Conservation (phyloP, 2,797 vertebrate genomes). For the Halcyon chelicuti region DNA sequence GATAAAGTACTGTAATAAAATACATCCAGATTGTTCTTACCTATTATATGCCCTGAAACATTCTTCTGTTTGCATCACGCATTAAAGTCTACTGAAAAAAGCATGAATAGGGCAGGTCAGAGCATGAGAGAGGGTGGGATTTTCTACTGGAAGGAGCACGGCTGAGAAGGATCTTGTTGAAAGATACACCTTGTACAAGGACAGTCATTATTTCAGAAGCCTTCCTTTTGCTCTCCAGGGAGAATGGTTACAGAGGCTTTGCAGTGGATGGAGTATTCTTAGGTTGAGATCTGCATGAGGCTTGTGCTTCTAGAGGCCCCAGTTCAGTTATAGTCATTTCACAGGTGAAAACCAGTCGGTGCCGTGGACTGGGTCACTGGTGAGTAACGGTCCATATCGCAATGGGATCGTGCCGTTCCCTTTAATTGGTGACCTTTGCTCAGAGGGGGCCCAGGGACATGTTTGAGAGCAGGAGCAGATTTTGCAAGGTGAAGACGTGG, state of each 20-base stretch:
- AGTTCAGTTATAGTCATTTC: neutral
- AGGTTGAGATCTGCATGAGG: neutral
- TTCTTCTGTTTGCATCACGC: conserved; percentile 47
- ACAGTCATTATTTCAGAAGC: neutral
- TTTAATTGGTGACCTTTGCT: neutral
- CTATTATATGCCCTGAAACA: conserved; percentile 65
- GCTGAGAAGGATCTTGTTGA: neutral
- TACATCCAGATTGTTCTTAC: conserved; percentile 56
- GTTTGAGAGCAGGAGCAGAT: neutral
- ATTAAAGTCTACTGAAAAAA: conserved; percentile 14
- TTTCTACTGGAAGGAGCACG: neutral
- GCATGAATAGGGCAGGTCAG: neutral
- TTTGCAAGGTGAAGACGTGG: neutral
- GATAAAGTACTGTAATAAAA: conserved; percentile 66
- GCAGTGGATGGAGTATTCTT: accelerated
- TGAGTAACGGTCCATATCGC: neutral
- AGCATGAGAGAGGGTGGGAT: neutral
- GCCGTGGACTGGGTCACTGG: neutral
- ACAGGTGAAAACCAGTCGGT: neutral
- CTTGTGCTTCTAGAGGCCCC: neutral
- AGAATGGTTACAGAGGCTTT: neutral
- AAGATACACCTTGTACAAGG: neutral
- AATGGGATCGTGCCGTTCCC: accelerated
- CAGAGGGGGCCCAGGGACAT: neutral
- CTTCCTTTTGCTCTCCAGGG: neutral